Evolutionary conservation across 2,797 vertebrate species (phyloP), one percentile per base, ranked within the genome.

Genomic region (Myoxocephalus aenaeus): DNA sequence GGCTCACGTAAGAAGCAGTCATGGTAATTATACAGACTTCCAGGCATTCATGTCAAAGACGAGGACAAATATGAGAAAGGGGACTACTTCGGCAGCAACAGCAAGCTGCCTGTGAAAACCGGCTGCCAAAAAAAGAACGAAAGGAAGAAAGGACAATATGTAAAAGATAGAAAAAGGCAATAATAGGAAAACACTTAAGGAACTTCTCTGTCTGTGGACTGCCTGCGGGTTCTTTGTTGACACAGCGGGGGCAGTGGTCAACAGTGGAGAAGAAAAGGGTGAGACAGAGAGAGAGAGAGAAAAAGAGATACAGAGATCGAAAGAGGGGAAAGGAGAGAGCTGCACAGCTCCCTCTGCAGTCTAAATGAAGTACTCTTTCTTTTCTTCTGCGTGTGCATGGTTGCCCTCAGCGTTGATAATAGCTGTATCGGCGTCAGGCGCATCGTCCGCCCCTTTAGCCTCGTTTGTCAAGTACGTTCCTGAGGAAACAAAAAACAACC

Each of bases 331-430:
- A 25, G 54, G 70, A 69, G 78, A 76, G 89, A 83, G 88, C 80
- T 18, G 78, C 85, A 79, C 73, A 82, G 90, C 86, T 79, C 92
- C 87, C 87, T 54, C 87, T 90, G 94, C 95, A 95, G 95, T 97
- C 96, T 98, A 99, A 97, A 99, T 99, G 96, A 99, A 99, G 96
- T 99, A 99, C 87, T 99, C 98, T 89, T 99, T 99, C 96, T 99
- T 99, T 91, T 99, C 98, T 84, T 99, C 98, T 74, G 98, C 96
- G 58, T 99, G 97, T 80, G 97, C 97, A 86, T 99, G 97, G 94
- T 97, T 98, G 93, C 98, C 98, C 94, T 99, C 97, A 72, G 98
- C 98, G 84, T 99, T 99, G 94, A 99, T 98, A 94, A 99, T 99
- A 90, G 97, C 97, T 87, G 98, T 99, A 92, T 99, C 98, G 32